Evolutionary conservation across 2,888 invertebrate species (phyloP), one percentile per base, ranked within the genome.

Genomic region (Tiliacea citrago): DNA sequence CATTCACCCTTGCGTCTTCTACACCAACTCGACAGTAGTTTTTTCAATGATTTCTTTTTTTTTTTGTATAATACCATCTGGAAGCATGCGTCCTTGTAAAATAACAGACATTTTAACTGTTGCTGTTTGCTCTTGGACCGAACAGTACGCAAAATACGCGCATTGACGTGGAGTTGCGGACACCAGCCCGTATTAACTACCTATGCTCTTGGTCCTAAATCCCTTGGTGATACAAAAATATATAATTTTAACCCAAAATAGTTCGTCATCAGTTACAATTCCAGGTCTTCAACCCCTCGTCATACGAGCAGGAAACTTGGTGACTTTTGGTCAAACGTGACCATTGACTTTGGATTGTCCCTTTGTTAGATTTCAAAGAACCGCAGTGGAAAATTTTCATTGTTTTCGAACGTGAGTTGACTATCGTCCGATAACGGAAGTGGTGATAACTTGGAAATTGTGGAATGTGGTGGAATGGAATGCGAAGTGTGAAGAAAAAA

Each of bases 401-500:
- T 87, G 86, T 87, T 85, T 84, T 78, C 67, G 67, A 35, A 86
- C 87, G 86, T 86, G 87, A 84, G 67, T n/a, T 21, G 87, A 81
- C 71, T 77, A 8, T 29, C n/a, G 18, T 29, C 47, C 42, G 63
- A 60, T 73, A 73, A 66, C 10, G 13, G n/a, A 1, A 47, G 62
- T 58, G 65, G 24, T 24, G 57, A 57, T 75, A 45, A 39, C 79
- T 71, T 39, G 21, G 6, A n/a, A 61, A 29, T 53, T 53, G 13
- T 63, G 24, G 55, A 13, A 58, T n/a, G n/a, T n/a, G n/a, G n/a
- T n/a, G n/a, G n/a, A n/a, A n/a, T n/a, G n/a, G n/a, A n/a, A n/a
- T n/a, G n/a, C n/a, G n/a, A n/a, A n/a, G n/a, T n/a, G n/a, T n/a
- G n/a, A n/a, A n/a, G n/a, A n/a, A n/a, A n/a, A n/a, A n/a, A n/a